Evolutionary conservation across 2,113 vertebrate species (phyloP).

Genomic region (Stegostoma tigrinum): DNA sequence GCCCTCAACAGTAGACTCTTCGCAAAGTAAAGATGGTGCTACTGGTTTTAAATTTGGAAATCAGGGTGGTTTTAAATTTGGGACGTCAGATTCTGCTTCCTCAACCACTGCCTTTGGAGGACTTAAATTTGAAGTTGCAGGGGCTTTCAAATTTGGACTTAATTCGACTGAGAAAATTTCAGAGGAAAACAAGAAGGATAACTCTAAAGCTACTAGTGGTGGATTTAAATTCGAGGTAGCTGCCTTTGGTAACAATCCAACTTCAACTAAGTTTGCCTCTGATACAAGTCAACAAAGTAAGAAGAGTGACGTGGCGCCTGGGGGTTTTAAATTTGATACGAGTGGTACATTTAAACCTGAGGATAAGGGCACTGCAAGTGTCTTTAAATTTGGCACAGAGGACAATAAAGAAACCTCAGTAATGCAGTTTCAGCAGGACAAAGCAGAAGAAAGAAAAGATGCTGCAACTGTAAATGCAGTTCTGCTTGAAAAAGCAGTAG

Average conservation of each 20-base stretch:
- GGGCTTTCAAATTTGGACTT: conserved; percentile 61
- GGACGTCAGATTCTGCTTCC: conserved; percentile 52
- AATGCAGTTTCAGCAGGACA: conserved; percentile 58
- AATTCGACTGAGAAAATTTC: conserved; percentile 53
- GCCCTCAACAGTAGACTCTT: conserved; percentile 53
- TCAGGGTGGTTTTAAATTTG: conserved; percentile 59
- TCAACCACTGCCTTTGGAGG: conserved; percentile 48
- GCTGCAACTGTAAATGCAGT: conserved; percentile 45
- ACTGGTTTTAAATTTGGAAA: conserved; percentile 74
- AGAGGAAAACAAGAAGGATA: conserved; percentile 64
- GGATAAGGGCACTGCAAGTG: conserved; percentile 52
- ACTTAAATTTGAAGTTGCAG: conserved; percentile 56
- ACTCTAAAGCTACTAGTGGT: conserved; percentile 48
- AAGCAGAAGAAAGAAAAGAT: conserved; percentile 58
- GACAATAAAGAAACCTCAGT: conserved; percentile 55
- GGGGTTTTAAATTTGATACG: conserved; percentile 65
- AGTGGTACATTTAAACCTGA: conserved; percentile 51
- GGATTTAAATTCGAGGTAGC: conserved; percentile 69
- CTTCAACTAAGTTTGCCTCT: conserved; percentile 51
- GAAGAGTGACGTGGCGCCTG: conserved; percentile 53
- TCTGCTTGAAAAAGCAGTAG: conserved; percentile 45
- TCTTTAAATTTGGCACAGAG: conserved; percentile 56
- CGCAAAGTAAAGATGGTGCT: conserved; percentile 50
- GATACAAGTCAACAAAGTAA: conserved; percentile 59
- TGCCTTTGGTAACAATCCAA: conserved; percentile 46